Evolutionary conservation across 2,113 vertebrate genomes (phyloP).

Genomic region (Pyrgilauda ruficollis): DNA sequence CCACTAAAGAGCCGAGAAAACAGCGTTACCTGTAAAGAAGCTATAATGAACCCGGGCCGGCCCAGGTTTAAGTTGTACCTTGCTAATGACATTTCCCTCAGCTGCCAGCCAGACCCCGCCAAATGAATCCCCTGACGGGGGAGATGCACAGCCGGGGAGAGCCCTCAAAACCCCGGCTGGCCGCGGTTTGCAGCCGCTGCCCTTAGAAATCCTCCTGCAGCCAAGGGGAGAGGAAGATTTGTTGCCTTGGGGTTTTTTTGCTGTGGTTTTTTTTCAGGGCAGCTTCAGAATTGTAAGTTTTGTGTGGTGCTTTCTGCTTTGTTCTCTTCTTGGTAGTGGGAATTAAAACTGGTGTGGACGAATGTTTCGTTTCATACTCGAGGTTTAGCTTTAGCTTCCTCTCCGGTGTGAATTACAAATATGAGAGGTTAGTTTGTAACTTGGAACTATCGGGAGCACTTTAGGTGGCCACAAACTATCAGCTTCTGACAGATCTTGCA

Average conservation of each 20-base stretch:
- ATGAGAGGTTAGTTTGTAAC: accelerated
- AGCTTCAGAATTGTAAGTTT: neutral
- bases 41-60: accelerated
- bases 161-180: neutral
- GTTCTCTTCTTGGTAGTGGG: neutral
- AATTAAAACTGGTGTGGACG: neutral
- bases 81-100: neutral
- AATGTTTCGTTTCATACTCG: accelerated
- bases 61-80: neutral
- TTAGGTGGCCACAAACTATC: neutral
- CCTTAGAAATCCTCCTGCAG: neutral
- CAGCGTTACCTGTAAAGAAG: accelerated
- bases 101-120: neutral
- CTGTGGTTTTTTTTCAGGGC: neutral
- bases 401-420: neutral
- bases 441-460: accelerated
- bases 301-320: neutral
- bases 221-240: no score
- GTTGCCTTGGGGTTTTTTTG: neutral
- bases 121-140: neutral
- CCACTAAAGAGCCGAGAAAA: accelerated
- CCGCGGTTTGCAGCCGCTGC: accelerated
- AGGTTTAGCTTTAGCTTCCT: neutral
- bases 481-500: neutral
- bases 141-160: neutral